Conservation (phyloP, 2,888 invertebrate genomes). For the Steinernema hermaphroditum region DNA sequence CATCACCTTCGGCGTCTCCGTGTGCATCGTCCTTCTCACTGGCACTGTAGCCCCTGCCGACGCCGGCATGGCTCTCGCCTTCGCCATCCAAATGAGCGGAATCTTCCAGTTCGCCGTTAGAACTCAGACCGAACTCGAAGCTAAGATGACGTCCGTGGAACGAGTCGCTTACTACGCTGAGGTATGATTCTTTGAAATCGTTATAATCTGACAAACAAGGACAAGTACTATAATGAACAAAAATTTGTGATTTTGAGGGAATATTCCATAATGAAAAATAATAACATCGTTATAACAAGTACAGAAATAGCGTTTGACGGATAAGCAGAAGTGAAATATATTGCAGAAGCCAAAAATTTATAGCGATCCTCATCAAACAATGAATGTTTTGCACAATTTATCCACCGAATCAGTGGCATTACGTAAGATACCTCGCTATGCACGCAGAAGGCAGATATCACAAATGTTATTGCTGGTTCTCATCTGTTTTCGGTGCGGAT, state of each 20-base stretch:
- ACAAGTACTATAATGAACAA: neutral
- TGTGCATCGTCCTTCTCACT: slow-evolving; percentile 70
- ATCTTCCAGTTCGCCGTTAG: slow-evolving; percentile 75
- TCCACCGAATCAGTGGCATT: too few relatives aligned
- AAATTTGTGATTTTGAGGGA: too few relatives aligned
- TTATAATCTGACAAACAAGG: too few relatives aligned
- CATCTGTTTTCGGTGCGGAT: too few relatives aligned
- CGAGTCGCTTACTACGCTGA: slow-evolving; percentile 64
- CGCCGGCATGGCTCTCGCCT: slow-evolving; percentile 74
- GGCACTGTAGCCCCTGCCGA: slow-evolving; percentile 70
- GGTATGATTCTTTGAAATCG: too few relatives aligned
- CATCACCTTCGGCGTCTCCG: slow-evolving; percentile 69
- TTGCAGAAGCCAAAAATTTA: too few relatives aligned
- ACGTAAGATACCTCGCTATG: too few relatives aligned
- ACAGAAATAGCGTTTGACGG: slow-evolving; percentile 18
- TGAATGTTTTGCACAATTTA: too few relatives aligned
- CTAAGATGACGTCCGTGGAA: slow-evolving; percentile 69
- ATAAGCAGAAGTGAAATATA: too few relatives aligned
- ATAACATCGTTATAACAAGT: slow-evolving; percentile 15
- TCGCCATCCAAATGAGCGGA: slow-evolving; percentile 72
- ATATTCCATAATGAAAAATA: neutral
- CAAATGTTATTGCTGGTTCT: too few relatives aligned
- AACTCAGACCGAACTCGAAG: slow-evolving; percentile 90
- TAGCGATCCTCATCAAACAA: too few relatives aligned
- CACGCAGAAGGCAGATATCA: too few relatives aligned